Base-by-base conservation (phyloP, 2,797 vertebrate species). In the Carapus acus region DNA sequence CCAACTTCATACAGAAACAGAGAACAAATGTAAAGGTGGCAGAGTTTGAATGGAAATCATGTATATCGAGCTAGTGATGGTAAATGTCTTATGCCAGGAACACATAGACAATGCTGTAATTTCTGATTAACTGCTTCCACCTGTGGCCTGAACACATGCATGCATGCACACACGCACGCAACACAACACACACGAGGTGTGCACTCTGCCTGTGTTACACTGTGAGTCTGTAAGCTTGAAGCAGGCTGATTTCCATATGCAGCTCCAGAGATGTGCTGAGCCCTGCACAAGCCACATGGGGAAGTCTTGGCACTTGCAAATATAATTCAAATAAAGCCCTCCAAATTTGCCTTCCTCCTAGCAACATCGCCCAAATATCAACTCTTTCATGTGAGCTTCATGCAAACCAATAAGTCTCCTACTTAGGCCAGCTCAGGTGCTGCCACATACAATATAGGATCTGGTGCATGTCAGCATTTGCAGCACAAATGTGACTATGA, bases 301-400 rank as follows among this genome's bases (percentile, higher is more conserved):
- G 91, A 95, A 94, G 91, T 94, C 87, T 89, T 82, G 85, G 65
- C 69, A 50, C 76, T 88, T 85, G 91, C 93, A 96, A 96, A 97
- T 97, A 80, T 88, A 90, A 98, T 98, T 97, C 95, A 98, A 98
- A 98, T 96, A 74, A 43, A 86, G 84, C 83, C 92, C 92, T 89
- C 91, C 87, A 77, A 85, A 96, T 97, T 97, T 97, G 92, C 81
- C 87, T 94, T 88, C 76, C 67, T 83, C 80, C 86, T 85, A 62
- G 41, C 83, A 85, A 85, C 87, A 74, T 69, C 71, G 84, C 83
- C 73, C 62, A 77, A 69, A 84, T 87, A 86, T 87, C 74, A 80
- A 78, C 81, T 76, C 78, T 87, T 86, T 86, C 77, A 88, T 92
- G 88, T 91, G 90, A 87, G 88, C 83, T 46, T 57, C 90, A 93